Conservation (phyloP, 2,113 vertebrate genomes). For the Catharus fuscescens region DNA sequence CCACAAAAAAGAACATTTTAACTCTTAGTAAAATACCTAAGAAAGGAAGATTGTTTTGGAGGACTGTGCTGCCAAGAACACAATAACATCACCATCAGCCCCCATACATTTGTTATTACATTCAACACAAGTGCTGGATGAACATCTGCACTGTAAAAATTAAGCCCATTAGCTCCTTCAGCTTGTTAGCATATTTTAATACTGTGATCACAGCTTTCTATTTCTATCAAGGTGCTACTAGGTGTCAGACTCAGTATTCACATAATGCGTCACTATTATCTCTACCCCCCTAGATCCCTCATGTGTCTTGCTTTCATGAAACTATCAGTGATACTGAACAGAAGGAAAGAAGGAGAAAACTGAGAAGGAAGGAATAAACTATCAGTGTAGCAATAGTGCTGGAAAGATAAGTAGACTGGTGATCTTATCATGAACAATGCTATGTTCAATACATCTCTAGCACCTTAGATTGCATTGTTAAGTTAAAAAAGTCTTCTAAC, state of each 20-base stretch:
- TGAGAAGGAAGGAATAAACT: slow-evolving; percentile 4
- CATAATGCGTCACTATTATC: slow-evolving; percentile 52
- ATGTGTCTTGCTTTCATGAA: slow-evolving; percentile 5
- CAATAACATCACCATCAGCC: slow-evolving; percentile 7
- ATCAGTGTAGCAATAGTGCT: background rate
- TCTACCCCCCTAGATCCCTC: background rate
- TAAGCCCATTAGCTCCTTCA: slow-evolving; percentile 66
- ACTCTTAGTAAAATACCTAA: slow-evolving; percentile 12
- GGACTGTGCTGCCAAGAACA: slow-evolving; percentile 28
- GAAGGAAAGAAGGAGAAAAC: background rate
- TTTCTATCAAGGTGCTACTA: slow-evolving; percentile 77
- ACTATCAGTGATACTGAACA: slow-evolving; percentile 28
- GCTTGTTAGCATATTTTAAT: slow-evolving; percentile 78
- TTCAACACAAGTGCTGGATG: slow-evolving; percentile 10
- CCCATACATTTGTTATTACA: slow-evolving; percentile 21
- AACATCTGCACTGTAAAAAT: slow-evolving; percentile 71
- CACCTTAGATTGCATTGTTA: background rate
- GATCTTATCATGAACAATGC: background rate
- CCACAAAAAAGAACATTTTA: slow-evolving; percentile 18
- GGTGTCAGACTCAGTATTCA: slow-evolving; percentile 76
- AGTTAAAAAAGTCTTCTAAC: background rate
- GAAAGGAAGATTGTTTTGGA: background rate
- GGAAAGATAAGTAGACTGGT: background rate
- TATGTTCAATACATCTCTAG: background rate
- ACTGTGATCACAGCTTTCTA: slow-evolving; percentile 78